Conservation (phyloP, 2,888 invertebrate species). For the Invenusta paracnida region DNA sequence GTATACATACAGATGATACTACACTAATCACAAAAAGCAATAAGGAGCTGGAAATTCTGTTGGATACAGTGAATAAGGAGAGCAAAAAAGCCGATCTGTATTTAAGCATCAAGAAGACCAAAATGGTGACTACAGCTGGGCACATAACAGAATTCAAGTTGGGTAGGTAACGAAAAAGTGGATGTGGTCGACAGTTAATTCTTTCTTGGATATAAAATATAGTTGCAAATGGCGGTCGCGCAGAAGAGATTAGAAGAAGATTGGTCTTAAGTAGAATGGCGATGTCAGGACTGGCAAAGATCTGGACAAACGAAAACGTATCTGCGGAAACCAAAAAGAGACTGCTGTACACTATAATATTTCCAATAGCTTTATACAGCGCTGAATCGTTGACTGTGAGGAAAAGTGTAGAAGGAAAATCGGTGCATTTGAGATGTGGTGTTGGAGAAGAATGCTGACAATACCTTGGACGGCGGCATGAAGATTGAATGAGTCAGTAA, state of each 20-base stretch:
- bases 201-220: neutral
- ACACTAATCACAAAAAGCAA: too few species aligned
- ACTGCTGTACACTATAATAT: neutral
- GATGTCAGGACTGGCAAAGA: neutral
- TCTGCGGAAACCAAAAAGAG: neutral
- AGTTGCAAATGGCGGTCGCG: neutral
- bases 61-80: too few species aligned
- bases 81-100: too few species aligned
- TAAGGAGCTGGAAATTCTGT: too few species aligned
- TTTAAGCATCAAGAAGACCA: too few species aligned
- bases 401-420: neutral
- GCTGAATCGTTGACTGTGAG: neutral
- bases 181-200: neutral
- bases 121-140: too few species aligned
- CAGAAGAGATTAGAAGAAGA: neutral
- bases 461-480: neutral
- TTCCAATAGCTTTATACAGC: neutral
- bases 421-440: neutral
- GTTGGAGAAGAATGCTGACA: neutral
- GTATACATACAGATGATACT: too few species aligned
- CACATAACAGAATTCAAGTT: too few species aligned
- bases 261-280: neutral
- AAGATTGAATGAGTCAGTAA: neutral
- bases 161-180: too few species aligned
- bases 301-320: neutral